phyloP scores from a whole-genome alignment of 2,113 vertebrate species.

The Nothoprocta pentlandii region DNA sequence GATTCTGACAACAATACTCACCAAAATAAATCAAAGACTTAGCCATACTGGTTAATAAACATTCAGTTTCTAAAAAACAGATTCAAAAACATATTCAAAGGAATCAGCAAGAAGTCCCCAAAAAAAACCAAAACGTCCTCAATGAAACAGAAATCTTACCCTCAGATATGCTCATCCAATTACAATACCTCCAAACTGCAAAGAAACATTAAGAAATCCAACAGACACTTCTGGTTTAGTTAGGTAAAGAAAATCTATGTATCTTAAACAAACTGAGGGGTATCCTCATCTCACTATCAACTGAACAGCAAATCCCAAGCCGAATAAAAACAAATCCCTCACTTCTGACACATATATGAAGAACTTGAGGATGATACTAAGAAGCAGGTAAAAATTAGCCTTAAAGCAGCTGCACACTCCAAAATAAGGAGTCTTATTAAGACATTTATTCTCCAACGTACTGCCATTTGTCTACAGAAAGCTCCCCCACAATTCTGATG shows the following conservation, averaged over 20 bases:
- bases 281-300: neutral
- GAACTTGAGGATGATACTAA: neutral
- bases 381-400: neutral
- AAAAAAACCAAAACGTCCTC: neutral
- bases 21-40: neutral
- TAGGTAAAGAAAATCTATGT: neutral
- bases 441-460: neutral
- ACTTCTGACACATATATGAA: neutral
- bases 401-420: neutral
- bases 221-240: neutral
- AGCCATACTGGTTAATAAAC: neutral
- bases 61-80: neutral
- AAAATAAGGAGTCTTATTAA: neutral
- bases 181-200: neutral
- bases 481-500: neutral
- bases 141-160: neutral
- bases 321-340: neutral
- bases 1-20: neutral
- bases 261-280: neutral
- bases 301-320: neutral
- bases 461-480: neutral
- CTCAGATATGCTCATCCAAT: neutral
- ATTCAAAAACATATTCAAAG: neutral
- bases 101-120: neutral
- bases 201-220: neutral